Evolutionary conservation across 2,888 invertebrate species (phyloP).

Genomic region (Andrena chrysosceles): DNA sequence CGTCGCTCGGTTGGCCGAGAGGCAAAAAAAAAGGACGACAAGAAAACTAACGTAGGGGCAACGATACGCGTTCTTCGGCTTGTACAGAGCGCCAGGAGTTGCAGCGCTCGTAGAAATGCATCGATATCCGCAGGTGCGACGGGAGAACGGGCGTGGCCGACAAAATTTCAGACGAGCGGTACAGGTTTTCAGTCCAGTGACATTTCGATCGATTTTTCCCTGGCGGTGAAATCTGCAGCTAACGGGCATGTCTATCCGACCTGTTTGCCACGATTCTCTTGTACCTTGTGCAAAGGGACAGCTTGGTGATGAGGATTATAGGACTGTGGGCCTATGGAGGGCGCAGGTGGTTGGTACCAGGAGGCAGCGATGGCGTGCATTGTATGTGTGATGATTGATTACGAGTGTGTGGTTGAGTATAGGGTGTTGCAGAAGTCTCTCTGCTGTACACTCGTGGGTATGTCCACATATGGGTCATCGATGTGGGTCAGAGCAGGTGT

Average conservation of each 20-base stretch:
- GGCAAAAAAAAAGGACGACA: conserved; percentile 25
- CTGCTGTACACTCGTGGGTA: too few relatives aligned
- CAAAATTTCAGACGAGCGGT: conserved; percentile 49
- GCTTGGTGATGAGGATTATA: too few relatives aligned
- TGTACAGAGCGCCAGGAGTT: background rate
- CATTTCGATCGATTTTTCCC: conserved; percentile 46
- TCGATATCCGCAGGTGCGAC: conserved; percentile 62
- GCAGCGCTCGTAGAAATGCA: conserved; percentile 18
- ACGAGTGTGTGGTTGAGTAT: too few relatives aligned
- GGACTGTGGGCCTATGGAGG: too few relatives aligned
- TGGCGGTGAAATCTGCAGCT: conserved; percentile 18
- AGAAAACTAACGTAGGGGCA: conserved; percentile 26
- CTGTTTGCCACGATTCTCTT: background rate
- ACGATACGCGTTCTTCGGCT: background rate
- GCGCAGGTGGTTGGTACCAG: too few relatives aligned
- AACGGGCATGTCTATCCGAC: background rate
- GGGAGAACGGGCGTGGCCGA: conserved; percentile 65
- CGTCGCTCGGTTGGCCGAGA: conserved; percentile 22
- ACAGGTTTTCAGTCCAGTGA: conserved; percentile 32
- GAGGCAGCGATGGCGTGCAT: too few relatives aligned
- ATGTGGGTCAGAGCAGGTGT: too few relatives aligned
- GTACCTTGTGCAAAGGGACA: background rate
- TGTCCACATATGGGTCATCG: too few relatives aligned
- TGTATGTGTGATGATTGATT: too few relatives aligned
- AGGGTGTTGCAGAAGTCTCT: too few relatives aligned